phyloP scores from a whole-genome alignment of 2,113 vertebrate species.

The Xenotilapia leptura region DNA sequence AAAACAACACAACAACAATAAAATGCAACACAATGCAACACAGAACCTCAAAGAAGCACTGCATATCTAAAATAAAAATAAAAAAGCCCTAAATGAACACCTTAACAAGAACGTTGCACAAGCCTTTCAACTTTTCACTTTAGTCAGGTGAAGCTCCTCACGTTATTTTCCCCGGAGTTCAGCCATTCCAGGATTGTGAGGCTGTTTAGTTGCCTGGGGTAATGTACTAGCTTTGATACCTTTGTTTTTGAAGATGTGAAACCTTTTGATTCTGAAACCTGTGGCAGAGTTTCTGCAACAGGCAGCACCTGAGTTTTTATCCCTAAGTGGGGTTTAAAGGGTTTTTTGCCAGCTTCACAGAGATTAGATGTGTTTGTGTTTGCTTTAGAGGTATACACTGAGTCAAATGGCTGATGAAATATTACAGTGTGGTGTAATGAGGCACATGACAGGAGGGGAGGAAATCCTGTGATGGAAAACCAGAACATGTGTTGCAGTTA shows the following conservation, averaged over 20 bases:
- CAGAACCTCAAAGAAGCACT: neutral
- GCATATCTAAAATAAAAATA: neutral
- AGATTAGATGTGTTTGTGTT: constrained; percentile 39
- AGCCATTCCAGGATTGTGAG: neutral
- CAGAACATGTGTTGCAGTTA: neutral
- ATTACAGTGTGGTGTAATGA: neutral
- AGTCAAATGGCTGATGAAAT: constrained; percentile 41
- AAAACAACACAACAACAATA: neutral
- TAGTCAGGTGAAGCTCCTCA: constrained; percentile 5
- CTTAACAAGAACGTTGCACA: neutral
- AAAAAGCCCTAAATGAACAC: neutral
- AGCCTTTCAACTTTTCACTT: constrained; percentile 19
- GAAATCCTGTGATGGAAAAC: neutral
- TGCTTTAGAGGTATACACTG: neutral
- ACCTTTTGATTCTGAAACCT: constrained; percentile 57
- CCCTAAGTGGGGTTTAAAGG: constrained; percentile 36
- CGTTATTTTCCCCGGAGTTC: constrained; percentile 10
- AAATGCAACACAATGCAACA: constrained; percentile 13
- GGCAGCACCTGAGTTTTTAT: neutral
- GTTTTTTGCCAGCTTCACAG: neutral
- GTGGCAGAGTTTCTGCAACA: constrained; percentile 38
- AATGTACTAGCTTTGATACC: constrained; percentile 32
- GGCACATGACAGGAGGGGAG: neutral
- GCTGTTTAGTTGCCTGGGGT: constrained; percentile 28
- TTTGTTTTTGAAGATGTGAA: constrained; percentile 53